A percentile compares a stretch with the other conserved stretches of the same genome.
Evolutionary conservation across 2,113 vertebrate genomes (phyloP).

Genomic region (Zosterops hypoxanthus): DNA sequence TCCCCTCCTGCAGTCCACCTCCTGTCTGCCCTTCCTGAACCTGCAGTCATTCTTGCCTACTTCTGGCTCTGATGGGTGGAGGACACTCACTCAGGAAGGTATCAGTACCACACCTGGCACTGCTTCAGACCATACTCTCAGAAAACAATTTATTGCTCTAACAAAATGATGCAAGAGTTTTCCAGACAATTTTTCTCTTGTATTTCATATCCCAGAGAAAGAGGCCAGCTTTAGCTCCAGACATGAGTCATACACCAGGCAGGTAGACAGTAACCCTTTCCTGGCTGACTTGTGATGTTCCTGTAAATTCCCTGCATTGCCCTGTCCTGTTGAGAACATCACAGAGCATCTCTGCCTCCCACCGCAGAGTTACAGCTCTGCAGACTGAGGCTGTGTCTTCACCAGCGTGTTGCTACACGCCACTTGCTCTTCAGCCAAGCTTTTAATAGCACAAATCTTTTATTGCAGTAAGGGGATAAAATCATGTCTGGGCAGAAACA

Average conservation of each 20-base stretch:
- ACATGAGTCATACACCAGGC: neutral
- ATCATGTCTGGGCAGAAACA: neutral
- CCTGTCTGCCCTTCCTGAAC: neutral
- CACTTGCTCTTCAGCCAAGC: neutral
- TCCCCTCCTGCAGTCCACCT: neutral
- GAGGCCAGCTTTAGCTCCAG: neutral
- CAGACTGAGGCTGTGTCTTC: neutral
- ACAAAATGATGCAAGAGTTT: neutral
- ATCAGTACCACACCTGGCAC: neutral
- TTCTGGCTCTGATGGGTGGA: neutral
- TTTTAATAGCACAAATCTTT: neutral
- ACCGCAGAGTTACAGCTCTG: fast-evolving
- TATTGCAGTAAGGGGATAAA: neutral
- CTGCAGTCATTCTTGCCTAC: neutral
- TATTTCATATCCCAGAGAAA: neutral
- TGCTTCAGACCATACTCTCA: neutral
- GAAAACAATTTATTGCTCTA: neutral
- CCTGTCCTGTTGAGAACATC: fast-evolving
- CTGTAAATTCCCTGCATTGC: neutral
- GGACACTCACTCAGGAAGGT: neutral
- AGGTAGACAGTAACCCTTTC: neutral
- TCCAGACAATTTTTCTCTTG: neutral
- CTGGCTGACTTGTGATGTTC: neutral
- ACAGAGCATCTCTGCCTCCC: neutral
- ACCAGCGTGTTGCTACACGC: fast-evolving